Conservation (phyloP, 2,888 invertebrate genomes). For the Teinopalpus imperialis region DNA sequence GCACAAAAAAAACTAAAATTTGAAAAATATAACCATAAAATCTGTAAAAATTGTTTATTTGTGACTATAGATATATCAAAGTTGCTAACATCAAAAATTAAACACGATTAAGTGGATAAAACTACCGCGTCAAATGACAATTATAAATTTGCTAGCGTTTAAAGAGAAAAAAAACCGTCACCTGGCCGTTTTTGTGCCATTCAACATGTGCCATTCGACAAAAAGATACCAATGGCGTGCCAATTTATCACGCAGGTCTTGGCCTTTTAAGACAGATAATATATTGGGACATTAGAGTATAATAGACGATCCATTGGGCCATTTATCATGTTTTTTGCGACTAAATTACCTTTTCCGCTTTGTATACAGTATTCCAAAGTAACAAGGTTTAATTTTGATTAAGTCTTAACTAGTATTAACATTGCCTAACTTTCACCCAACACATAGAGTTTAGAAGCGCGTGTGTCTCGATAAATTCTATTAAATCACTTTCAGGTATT, state of each 20-base stretch:
- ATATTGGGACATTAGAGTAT: conserved; percentile 75
- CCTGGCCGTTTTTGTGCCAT: conserved; percentile 53
- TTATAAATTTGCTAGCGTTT: conserved; percentile 47
- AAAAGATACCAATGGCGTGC: conserved; percentile 50
- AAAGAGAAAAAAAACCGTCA: conserved; percentile 41
- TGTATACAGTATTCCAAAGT: conserved; percentile 15
- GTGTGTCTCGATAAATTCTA: conserved; percentile 55
- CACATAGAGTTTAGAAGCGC: conserved; percentile 38
- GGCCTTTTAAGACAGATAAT: conserved; percentile 69
- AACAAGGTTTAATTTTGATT: conserved; percentile 28
- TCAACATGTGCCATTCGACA: conserved; percentile 41
- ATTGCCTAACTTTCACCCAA: conserved; percentile 34
- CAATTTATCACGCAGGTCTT: conserved; percentile 67
- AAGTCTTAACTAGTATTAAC: neutral
- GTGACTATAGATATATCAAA: conserved; percentile 28
- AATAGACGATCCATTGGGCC: conserved; percentile 68
- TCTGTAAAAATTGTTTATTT: too few relatives aligned
- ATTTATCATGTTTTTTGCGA: conserved; percentile 66
- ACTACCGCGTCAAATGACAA: conserved; percentile 32
- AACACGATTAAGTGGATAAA: conserved; percentile 41
- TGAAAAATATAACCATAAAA: neutral
- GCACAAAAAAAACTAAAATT: neutral
- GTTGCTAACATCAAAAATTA: conserved; percentile 37
- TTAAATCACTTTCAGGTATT: conserved; percentile 49
- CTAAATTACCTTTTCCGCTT: conserved; percentile 28